Evolutionary conservation across 2,113 vertebrate species (phyloP).

Genomic region (Ptyas mucosa): DNA sequence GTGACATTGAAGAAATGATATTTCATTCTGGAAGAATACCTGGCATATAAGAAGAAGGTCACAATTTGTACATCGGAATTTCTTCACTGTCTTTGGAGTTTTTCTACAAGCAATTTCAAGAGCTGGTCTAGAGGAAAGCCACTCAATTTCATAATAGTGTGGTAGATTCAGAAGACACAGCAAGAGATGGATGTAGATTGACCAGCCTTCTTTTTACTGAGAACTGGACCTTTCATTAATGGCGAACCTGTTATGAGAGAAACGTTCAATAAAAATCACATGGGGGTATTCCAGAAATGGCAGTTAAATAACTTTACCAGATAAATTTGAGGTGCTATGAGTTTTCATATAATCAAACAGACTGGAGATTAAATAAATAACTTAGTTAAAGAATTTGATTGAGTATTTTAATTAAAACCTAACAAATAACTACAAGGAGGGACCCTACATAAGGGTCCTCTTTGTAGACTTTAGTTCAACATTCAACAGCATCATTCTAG

Average conservation of each 20-base stretch:
- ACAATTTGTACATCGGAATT: slow-evolving; percentile 84
- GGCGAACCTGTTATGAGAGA: not conserved
- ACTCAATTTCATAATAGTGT: slow-evolving; percentile 80
- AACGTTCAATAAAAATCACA: not conserved
- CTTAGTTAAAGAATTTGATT: not conserved
- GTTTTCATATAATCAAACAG: not conserved
- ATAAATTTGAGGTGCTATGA: not conserved
- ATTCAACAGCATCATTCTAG: too few species aligned
- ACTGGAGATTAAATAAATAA: not conserved
- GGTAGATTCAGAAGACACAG: slow-evolving; percentile 66
- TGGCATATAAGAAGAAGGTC: slow-evolving; percentile 61
- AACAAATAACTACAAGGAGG: not conserved
- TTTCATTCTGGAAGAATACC: not conserved
- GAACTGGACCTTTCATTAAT: not conserved
- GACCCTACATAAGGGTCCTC: too few species aligned
- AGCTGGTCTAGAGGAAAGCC: slow-evolving; percentile 83
- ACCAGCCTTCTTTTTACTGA: not conserved
- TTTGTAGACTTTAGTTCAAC: too few species aligned
- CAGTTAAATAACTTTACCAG: not conserved
- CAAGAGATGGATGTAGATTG: not conserved
- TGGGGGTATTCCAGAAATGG: not conserved
- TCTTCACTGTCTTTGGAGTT: slow-evolving; percentile 79
- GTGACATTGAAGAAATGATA: not conserved
- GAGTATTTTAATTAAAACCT: not conserved
- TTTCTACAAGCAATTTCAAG: slow-evolving; percentile 87